A percentile compares a stretch with the other conserved stretches of the same genome.
Evolutionary conservation across 2,797 vertebrate species (phyloP).

Genomic region (Helarctos malayanus): DNA sequence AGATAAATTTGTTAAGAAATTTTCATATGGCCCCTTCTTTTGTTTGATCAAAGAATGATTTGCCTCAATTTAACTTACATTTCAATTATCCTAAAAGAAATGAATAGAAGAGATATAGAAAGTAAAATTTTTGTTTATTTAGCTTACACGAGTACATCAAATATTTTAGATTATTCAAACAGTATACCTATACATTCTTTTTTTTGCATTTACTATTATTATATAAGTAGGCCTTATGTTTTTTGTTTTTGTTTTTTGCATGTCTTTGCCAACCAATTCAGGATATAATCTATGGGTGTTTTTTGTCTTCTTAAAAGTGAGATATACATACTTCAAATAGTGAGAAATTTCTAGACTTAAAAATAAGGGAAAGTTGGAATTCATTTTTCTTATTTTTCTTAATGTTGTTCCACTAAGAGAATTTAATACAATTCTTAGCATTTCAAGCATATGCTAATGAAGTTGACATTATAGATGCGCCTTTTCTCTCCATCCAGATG

Average conservation of each 20-base stretch:
- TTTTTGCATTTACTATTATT: not conserved
- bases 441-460: not conserved
- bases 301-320: constrained; percentile 13
- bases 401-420: not conserved
- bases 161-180: constrained; percentile 36
- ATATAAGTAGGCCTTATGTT: not conserved
- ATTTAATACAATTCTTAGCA: not conserved
- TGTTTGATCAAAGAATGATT: not conserved
- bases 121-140: not conserved
- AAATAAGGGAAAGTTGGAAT: not conserved
- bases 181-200: not conserved
- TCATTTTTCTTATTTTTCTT: not conserved
- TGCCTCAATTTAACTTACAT: not conserved
- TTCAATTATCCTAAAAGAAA: constrained; percentile 42
- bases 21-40: not conserved
- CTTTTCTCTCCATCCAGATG: not conserved
- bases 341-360: not conserved
- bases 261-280: not conserved
- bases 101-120: not conserved
- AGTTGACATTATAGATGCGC: not conserved
- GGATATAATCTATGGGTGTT: not conserved
- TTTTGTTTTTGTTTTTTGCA: not conserved
- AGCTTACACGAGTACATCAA: not conserved
- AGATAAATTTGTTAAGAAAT: not conserved
- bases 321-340: not conserved